Base-by-base conservation (phyloP, 2,797 vertebrate species). In the Pyrocephalus nanus region DNA sequence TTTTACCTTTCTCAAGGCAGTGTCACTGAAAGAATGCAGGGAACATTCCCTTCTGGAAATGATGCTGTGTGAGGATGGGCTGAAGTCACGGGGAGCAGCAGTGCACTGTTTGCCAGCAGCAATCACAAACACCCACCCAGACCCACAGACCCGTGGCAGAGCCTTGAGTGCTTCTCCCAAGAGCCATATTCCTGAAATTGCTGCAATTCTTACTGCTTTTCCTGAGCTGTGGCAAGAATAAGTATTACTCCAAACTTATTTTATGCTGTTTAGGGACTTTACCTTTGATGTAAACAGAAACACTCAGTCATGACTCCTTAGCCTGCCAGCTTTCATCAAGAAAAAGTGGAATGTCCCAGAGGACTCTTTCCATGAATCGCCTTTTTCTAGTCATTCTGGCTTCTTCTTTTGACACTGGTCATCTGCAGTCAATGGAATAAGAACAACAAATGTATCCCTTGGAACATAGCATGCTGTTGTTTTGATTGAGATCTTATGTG, bases 401-500 rank as follows among this genome's bases (percentile, higher is more conserved):
- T 65, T 75, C 19, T 60, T 72, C 75, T 77, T 66, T 54, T 83
- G 72, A 50, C 26, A 14, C 58, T 55, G 77, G 83, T 92, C 77
- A 83, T 88, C 48, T 65, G 69, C 75, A 74, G 86, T 80, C 82
- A 76, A 26, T 82, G 87, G 87, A 47, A 40, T 51, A 64, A 91
- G 87, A 80, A 7, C 42, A 90, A 62, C 54, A 83, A 92, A 94
- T 70, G 69, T 6, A 32, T 57, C 81, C 74, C 79, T 81, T 95
- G 96, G 89, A 94, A 78, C 11, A 0, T 2, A 21, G 64, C 82
- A 43, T 67, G 50, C 54, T 91, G 29, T 16, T 95, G 92, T 82
- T 95, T 90, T 93, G 88, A 65, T 87, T 57, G 90, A 92, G 88
- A 54, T 93, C 94, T 92, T 77, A 34, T 55, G 74, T 55, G 79